Evolutionary conservation across 2,113 vertebrate genomes (phyloP).

Genomic region (Charina bottae): DNA sequence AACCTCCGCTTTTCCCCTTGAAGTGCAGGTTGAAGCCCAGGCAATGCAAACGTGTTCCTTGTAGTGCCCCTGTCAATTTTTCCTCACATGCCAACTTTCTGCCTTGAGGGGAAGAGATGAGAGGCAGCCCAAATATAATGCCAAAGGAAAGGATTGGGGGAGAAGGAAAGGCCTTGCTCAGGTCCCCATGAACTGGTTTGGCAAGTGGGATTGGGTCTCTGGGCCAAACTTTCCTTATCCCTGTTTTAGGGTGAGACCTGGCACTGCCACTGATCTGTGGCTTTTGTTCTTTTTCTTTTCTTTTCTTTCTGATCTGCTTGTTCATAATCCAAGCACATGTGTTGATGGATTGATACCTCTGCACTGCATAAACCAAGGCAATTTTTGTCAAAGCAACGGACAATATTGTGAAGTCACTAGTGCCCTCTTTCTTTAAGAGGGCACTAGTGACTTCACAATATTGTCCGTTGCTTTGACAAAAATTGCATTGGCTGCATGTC

Average conservation of each 20-base stretch:
- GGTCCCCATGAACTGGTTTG: neutral
- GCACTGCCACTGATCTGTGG: neutral
- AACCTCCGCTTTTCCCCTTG: neutral
- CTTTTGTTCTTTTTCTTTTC: too few relatives aligned
- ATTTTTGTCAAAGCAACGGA: too few relatives aligned
- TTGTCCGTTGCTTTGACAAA: neutral
- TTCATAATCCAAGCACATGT: too few relatives aligned
- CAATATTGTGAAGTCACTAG: too few relatives aligned
- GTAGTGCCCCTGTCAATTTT: neutral
- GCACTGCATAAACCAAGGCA: too few relatives aligned
- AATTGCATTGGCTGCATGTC: neutral
- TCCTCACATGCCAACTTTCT: neutral
- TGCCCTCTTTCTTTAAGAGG: too few relatives aligned
- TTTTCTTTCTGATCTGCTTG: too few relatives aligned
- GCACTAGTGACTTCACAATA: neutral
- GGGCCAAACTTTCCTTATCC: too few relatives aligned
- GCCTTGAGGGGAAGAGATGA: neutral
- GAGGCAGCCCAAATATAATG: too few relatives aligned
- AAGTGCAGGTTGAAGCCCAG: neutral
- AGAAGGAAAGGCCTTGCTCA: neutral
- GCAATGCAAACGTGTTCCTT: neutral
- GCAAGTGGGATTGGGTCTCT: neutral
- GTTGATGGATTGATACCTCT: too few relatives aligned
- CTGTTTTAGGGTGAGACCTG: neutral
- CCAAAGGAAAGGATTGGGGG: neutral